A percentile compares a stretch with the other conserved stretches of the same genome.
Conservation (phyloP, 37 sponge, comb jelly and placozoan species). For the Amphimedon queenslandica region DNA sequence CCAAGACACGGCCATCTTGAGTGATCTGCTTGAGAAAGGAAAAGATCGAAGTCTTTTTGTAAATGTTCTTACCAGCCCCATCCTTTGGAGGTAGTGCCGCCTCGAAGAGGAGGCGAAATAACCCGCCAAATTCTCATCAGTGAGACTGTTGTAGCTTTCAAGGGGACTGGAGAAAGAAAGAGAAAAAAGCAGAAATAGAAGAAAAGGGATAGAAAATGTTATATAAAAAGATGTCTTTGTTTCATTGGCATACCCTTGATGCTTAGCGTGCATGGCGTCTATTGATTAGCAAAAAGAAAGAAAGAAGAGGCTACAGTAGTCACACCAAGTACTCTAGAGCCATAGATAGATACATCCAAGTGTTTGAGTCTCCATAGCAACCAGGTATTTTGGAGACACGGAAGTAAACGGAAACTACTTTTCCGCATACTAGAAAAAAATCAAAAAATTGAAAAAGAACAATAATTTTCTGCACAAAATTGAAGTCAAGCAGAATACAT, state of each 20-base stretch:
- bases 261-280: no score
- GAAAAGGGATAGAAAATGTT: no score
- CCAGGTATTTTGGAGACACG: no score
- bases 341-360: no score
- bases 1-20: constrained; percentile 69
- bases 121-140: constrained; percentile 73
- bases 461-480: background rate
- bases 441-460: background rate
- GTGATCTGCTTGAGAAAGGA: constrained; percentile 58
- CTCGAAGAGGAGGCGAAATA: constrained; percentile 73
- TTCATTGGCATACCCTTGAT: no score
- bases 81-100: constrained; percentile 62
- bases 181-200: constrained; percentile 12
- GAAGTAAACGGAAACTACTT: no score
- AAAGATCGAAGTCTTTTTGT: background rate
- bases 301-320: no score
- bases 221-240: no score
- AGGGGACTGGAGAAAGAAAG: constrained; percentile 46
- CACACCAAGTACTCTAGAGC: no score
- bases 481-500: background rate
- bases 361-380: no score
- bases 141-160: constrained; percentile 88
- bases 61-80: constrained; percentile 85
- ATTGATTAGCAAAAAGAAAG: no score
- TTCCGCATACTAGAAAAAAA: no score